Evolutionary conservation across 2,797 vertebrate genomes (phyloP).

Genomic region (Amblyopsis hoosieri): DNA sequence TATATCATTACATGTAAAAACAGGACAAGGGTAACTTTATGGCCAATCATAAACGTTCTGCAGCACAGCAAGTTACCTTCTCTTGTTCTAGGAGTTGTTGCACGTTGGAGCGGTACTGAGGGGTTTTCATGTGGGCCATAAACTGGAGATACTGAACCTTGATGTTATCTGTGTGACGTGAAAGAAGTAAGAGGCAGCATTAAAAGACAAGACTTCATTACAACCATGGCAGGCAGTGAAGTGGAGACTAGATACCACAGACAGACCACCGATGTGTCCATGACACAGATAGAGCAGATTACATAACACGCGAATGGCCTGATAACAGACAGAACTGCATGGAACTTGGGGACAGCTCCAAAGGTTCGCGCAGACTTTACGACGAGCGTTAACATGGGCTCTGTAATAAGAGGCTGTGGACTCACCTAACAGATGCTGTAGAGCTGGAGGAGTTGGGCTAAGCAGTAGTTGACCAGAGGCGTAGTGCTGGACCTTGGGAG

Average conservation of each 20-base stretch:
- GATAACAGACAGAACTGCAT: not conserved
- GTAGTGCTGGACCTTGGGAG: constrained; percentile 96
- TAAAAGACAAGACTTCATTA: not conserved
- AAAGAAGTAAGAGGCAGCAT: constrained; percentile 1
- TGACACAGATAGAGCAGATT: not conserved
- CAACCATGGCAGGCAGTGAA: not conserved
- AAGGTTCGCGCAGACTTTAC: too few relatives aligned
- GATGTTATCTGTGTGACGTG: constrained; percentile 86
- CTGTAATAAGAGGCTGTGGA: too few relatives aligned
- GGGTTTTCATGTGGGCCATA: constrained; percentile 94
- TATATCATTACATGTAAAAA: not conserved
- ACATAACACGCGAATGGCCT: not conserved
- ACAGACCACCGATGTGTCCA: not conserved
- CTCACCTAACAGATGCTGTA: constrained; percentile 96
- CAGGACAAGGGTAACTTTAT: not conserved
- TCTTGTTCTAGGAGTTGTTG: constrained; percentile 95
- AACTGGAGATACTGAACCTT: constrained; percentile 98
- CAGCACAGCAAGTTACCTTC: constrained; percentile 80
- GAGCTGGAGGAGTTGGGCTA: constrained; percentile 88
- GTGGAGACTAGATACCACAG: not conserved
- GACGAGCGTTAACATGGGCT: not conserved
- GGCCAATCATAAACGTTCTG: not conserved
- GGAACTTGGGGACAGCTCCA: too few relatives aligned
- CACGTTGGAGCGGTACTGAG: constrained; percentile 91
- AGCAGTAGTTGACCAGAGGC: constrained; percentile 88